These are phyloP conservation scores for Pyrocephalus nanus DNA, from an alignment of 2,797 vertebrate genomes.

Conservation along the genomic window DNA sequence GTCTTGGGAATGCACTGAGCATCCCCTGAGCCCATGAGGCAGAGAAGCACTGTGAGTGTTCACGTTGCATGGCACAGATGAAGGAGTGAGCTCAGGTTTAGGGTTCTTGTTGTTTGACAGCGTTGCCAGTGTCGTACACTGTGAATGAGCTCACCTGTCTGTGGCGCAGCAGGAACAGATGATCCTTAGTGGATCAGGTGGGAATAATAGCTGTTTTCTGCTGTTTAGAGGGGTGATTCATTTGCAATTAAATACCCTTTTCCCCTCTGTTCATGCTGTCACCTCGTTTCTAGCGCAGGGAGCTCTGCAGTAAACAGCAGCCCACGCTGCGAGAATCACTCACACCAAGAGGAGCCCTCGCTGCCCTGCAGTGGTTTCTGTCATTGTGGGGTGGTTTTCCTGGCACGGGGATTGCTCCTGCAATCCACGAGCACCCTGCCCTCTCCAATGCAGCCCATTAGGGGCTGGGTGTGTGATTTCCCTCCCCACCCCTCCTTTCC, in stretches of 20 bases:
- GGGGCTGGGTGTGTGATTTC: background rate
- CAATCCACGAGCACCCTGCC: fast-evolving
- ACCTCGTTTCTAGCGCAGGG: background rate
- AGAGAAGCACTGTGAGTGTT: background rate
- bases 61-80: too few relatives aligned
- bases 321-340: background rate
- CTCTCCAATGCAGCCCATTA: background rate
- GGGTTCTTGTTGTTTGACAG: background rate
- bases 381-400: background rate
- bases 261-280: background rate
- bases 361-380: background rate
- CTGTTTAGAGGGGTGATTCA: background rate
- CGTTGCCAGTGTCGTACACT: fast-evolving
- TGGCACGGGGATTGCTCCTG: background rate
- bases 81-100: background rate
- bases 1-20: background rate
- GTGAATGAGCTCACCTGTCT: background rate
- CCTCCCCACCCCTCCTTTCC: background rate
- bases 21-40: fast-evolving
- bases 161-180: background rate
- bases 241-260: background rate
- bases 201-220: background rate
- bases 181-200: background rate
- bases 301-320: background rate
- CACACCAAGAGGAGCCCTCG: background rate